Evolutionary conservation across 1,140 invertebrate species (phyloP), one percentile per base, ranked within the genome.

Genomic region (Trichomalopsis sarcophagae): DNA sequence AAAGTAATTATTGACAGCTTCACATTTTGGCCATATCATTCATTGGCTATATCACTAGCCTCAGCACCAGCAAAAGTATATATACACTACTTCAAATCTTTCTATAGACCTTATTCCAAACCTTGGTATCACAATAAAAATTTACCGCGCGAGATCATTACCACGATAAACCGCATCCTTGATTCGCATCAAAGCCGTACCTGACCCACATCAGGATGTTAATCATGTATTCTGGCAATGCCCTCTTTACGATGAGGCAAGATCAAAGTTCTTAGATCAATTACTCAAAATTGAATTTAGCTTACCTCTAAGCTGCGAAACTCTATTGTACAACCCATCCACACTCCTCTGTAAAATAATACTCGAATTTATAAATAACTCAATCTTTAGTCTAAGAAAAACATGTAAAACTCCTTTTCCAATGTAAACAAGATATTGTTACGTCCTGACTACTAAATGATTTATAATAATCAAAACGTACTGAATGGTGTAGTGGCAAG

Each of bases 161-260:
- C 5, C 5, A 78, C 47, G 4, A 62, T 78, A 13, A 78, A 78
- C 50, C 27, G 76, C 76, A 40, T 78, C 76, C 14, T 21, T 78
- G 50, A 44, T 44, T 27, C 74, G 74, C 3, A 44, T 76, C n/a
- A 21, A 40, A 5, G 36, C 33, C 2, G 50, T 62, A 9, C 3
- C 21, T 5, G 50, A 62, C 50, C 33, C 47, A 1, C 27, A 4
- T 3, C 76, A 78, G 55, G 50, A 62, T 78, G 6, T 62, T 9
- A 62, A 78, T 27, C 76, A 78, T 33, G 27, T 78, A 6, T 14
- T 78, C 7, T 78, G 47, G 47, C n/a, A 78, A 30, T 78, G 76
- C 30, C 17, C 47, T 10, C 11, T 78, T 0, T 30, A 78, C 23
- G 17, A 78, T 14, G 27, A 78, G 9, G 27, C 14, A 14, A 30